Evolutionary conservation across 2,113 vertebrate species (phyloP).

Genomic region (Limnothrissa miodon): DNA sequence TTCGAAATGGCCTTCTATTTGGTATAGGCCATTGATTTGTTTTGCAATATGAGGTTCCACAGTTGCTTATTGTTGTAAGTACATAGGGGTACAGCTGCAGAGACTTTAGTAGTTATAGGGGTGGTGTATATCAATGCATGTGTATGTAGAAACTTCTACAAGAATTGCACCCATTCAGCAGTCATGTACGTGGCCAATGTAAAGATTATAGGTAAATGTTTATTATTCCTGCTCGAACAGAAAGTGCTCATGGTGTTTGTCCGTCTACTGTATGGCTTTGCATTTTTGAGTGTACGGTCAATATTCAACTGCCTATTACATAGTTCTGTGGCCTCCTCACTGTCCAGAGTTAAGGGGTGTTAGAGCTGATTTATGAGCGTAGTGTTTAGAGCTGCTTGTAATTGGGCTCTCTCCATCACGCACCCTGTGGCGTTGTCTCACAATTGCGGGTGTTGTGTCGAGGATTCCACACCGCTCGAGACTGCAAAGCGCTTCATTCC

Average conservation of each 20-base stretch:
- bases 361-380: neutral
- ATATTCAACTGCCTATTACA: neutral
- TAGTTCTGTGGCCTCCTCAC: neutral
- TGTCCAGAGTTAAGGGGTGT: neutral
- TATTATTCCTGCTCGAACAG: neutral
- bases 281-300: neutral
- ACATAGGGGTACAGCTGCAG: neutral
- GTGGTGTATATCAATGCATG: neutral
- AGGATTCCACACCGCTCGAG: neutral
- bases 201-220: neutral
- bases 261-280: neutral
- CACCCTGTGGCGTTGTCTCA: neutral
- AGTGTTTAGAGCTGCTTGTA: neutral
- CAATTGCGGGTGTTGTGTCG: neutral
- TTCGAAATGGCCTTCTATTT: neutral
- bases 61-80: neutral
- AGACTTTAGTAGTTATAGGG: neutral
- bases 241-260: neutral
- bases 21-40: neutral
- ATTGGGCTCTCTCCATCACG: neutral
- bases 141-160: neutral
- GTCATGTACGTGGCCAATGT: neutral
- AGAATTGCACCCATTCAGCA: neutral
- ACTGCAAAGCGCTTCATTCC: slow-evolving; percentile 1
- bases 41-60: neutral